Evolutionary conservation across 2,888 invertebrate genomes (phyloP).

Genomic region (Brenthis ino): DNA sequence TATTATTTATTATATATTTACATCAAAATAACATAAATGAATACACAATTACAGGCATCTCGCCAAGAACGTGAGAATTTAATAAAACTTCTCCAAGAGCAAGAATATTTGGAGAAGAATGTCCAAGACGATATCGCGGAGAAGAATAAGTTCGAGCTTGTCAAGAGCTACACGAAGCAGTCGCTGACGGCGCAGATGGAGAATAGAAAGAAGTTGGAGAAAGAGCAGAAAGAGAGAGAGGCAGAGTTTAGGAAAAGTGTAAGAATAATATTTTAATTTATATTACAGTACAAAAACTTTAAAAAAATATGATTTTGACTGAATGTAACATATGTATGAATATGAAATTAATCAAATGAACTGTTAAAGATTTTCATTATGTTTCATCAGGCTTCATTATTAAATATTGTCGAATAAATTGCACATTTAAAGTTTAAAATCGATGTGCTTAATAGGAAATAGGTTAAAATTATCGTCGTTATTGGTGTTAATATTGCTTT

Average conservation of each 20-base stretch:
- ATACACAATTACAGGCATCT: slow-evolving; percentile 50
- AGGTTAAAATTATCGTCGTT: no score
- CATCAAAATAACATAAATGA: neutral
- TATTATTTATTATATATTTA: neutral
- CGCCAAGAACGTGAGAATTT: slow-evolving; percentile 66
- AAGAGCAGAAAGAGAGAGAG: slow-evolving; percentile 61
- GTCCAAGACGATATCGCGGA: slow-evolving; percentile 62
- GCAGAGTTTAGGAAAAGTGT: slow-evolving; percentile 68
- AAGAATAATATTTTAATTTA: slow-evolving; percentile 18
- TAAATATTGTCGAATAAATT: no score
- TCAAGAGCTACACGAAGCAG: slow-evolving; percentile 57
- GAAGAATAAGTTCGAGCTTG: slow-evolving; percentile 56
- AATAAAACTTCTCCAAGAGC: slow-evolving; percentile 72
- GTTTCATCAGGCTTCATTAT: no score
- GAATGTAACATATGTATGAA: no score
- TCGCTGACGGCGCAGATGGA: slow-evolving; percentile 61
- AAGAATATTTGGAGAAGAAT: slow-evolving; percentile 75
- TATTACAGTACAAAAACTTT: neutral
- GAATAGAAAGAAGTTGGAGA: slow-evolving; percentile 39
- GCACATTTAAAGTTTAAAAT: no score
- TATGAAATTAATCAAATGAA: no score
- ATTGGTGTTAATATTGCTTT: no score
- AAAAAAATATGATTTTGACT: neutral
- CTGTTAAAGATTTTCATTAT: no score
- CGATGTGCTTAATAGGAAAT: no score